Conservation (phyloP, 64 coral and sea anemone species). For the Montipora capricornis region DNA sequence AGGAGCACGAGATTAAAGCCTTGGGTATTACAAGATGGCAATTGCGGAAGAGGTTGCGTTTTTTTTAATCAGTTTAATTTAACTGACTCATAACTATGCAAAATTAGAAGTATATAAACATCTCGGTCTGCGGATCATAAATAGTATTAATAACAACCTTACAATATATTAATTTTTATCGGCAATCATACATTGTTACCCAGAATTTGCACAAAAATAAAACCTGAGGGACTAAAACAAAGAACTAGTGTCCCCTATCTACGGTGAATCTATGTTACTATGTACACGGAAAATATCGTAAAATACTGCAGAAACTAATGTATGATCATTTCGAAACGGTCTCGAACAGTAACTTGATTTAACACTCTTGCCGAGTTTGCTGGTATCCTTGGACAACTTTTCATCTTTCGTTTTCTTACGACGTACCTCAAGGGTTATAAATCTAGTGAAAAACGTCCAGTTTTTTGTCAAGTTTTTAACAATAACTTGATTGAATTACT, state of each 20-base stretch:
- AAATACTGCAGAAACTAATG: too few relatives aligned
- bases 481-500: background rate
- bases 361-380: too few relatives aligned
- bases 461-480: background rate
- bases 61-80: background rate
- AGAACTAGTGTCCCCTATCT: too few relatives aligned
- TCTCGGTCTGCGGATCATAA: background rate
- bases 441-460: background rate
- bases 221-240: too few relatives aligned
- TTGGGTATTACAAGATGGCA: background rate
- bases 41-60: background rate
- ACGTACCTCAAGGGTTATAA: too few relatives aligned
- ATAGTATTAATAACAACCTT: background rate
- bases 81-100: background rate
- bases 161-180: background rate
- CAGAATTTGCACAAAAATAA: background rate
- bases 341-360: too few relatives aligned
- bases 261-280: too few relatives aligned
- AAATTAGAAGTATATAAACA: background rate
- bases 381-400: too few relatives aligned
- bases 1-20: too few relatives aligned
- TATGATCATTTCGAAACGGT: too few relatives aligned
- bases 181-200: background rate
- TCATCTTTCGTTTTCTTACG: too few relatives aligned
- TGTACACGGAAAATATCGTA: too few relatives aligned